Evolutionary conservation across 2,113 vertebrate genomes (phyloP), one percentile per base, ranked within the genome.

Genomic region (Festucalex cinctus): DNA sequence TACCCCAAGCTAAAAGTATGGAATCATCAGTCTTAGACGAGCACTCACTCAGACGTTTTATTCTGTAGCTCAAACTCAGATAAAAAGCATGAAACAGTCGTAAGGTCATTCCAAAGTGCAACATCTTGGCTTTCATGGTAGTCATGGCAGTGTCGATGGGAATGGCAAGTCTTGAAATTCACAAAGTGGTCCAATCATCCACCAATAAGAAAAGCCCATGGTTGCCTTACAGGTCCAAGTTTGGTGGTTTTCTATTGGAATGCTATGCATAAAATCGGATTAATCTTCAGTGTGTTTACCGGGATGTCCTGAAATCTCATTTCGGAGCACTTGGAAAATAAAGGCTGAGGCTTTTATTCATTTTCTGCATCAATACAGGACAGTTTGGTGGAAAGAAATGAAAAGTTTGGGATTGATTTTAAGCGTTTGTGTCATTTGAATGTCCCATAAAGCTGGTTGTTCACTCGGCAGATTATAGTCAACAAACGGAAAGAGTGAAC

Each of bases 251-350:
- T n/a, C n/a, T n/a, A n/a, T n/a, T n/a, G n/a, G n/a, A n/a, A n/a
- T n/a, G n/a, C n/a, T n/a, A n/a, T n/a, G n/a, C n/a, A n/a, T n/a
- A n/a, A n/a, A n/a, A n/a, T n/a, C n/a, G n/a, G 28, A 32, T 32
- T 32, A 32, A 32, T 32, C 28, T 4, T 32, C 28, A n/a, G n/a
- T n/a, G n/a, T n/a, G n/a, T n/a, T n/a, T n/a, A n/a, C n/a, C n/a
- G n/a, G n/a, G n/a, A n/a, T n/a, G n/a, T 59, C 43, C 28, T 43
- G 63, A 72, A 57, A 54, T 37, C 32, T 4, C 36, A 39, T 73
- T 64, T 43, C 44, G 1, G 19, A 46, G 17, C 17, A 46, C 56
- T 70, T 60, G 63, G 53, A 54, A 26, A 73, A 66, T 58, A 26
- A 74, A 22, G 22, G 24, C 46, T 14, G 24, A 20, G 24, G 37